Evolutionary conservation across 2,797 vertebrate genomes (phyloP).

Genomic region (Xiphophorus birchmanni): DNA sequence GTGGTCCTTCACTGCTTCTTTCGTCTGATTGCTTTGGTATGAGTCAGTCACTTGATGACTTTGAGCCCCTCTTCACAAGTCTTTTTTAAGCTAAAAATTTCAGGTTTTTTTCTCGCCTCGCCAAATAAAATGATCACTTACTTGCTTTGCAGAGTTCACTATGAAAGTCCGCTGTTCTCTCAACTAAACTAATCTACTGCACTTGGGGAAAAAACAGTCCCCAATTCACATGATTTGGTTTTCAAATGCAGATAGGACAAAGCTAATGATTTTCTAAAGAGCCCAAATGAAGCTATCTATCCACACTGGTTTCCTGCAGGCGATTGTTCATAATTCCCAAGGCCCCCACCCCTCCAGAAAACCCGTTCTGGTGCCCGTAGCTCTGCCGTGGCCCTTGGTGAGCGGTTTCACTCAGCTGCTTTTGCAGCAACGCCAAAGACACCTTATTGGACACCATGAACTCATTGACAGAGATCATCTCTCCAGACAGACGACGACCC

Average conservation of each 20-base stretch:
- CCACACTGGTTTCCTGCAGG: slow-evolving; percentile 84
- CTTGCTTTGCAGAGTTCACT: slow-evolving; percentile 30
- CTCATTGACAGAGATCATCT: slow-evolving; percentile 85
- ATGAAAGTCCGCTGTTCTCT: slow-evolving; percentile 23
- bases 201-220: slow-evolving; percentile 4
- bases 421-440: slow-evolving; percentile 83
- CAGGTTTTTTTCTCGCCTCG: slow-evolving; percentile 28
- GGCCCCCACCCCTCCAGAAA: slow-evolving; percentile 83
- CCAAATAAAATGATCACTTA: slow-evolving; percentile 36
- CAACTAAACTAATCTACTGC: slow-evolving; percentile 17
- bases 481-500: slow-evolving; percentile 80
- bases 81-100: slow-evolving; percentile 37
- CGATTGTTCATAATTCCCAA: slow-evolving; percentile 86
- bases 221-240: slow-evolving; percentile 17
- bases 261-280: background rate
- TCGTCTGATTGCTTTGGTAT: slow-evolving; percentile 79
- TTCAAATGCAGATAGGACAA: slow-evolving; percentile 1
- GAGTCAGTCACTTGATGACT: slow-evolving; percentile 82
- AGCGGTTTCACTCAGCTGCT: slow-evolving; percentile 84
- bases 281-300: slow-evolving; percentile 72
- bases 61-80: slow-evolving; percentile 64
- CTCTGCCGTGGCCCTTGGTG: slow-evolving; percentile 82
- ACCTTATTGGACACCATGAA: slow-evolving; percentile 84
- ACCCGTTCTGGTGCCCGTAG: slow-evolving; percentile 79
- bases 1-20: slow-evolving; percentile 69